A percentile compares a stretch with the other conserved stretches of the same genome.
These are phyloP conservation scores for Chaetogeoica ovagalla DNA, from an alignment of 2,888 invertebrate species.

Conservation along the genomic window DNA sequence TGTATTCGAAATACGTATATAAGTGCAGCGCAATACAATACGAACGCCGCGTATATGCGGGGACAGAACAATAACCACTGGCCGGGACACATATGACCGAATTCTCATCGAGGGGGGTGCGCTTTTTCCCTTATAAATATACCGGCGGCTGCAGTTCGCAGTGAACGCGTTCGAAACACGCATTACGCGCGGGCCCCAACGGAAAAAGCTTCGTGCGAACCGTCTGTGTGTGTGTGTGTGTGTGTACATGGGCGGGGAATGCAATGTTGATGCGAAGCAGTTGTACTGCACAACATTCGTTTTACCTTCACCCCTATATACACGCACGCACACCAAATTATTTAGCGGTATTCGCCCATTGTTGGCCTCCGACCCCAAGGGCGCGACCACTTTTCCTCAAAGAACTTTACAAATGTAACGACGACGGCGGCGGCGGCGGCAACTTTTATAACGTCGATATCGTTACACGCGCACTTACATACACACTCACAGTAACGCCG, in stretches of 20 bases:
- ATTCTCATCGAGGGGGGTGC: constrained; percentile 52
- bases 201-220: constrained; percentile 32
- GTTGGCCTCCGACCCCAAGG: constrained; percentile 46
- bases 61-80: constrained; percentile 40
- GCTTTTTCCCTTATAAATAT: constrained; percentile 25
- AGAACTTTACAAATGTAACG: constrained; percentile 48
- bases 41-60: constrained; percentile 5
- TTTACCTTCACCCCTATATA: constrained; percentile 50
- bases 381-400: constrained; percentile 47
- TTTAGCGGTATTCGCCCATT: constrained; percentile 51
- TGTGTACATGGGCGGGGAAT: constrained; percentile 13
- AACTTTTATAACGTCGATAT: constrained; percentile 40
- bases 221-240: background rate
- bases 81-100: constrained; percentile 50
- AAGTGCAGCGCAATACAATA: too few relatives aligned
- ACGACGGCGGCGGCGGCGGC: too few relatives aligned
- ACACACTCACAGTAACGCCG: too few relatives aligned
- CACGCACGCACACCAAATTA: constrained; percentile 40
- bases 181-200: constrained; percentile 25
- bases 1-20: constrained; percentile 15
- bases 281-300: constrained; percentile 50
- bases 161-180: constrained; percentile 48
- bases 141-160: too few relatives aligned
- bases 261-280: constrained; percentile 46
- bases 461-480: constrained; percentile 4